phyloP scores from a whole-genome alignment of 2,113 vertebrate species.

The Pao palembangensis region DNA sequence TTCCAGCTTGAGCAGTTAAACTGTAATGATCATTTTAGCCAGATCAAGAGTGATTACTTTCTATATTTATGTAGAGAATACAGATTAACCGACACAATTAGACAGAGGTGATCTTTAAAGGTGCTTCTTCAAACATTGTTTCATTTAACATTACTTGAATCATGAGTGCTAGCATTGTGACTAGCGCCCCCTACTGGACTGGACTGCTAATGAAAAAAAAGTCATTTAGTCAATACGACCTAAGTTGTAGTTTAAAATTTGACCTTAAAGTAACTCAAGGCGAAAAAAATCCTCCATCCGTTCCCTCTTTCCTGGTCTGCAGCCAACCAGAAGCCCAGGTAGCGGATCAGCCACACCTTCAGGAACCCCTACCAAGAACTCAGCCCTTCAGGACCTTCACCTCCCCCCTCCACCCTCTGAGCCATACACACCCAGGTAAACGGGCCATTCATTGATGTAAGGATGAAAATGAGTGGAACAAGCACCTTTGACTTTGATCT shows the following conservation, averaged over 20 bases:
- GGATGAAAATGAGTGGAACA: background rate
- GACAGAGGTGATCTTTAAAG: background rate
- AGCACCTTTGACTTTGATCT: constrained; percentile 5
- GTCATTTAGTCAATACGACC: background rate
- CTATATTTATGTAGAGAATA: too few species aligned
- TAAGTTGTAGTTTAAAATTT: too few species aligned
- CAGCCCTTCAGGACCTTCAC: constrained; percentile 94
- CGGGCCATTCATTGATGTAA: background rate
- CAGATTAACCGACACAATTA: too few species aligned
- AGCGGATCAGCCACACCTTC: constrained; percentile 93
- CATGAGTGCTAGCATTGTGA: background rate
- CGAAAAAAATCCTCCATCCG: too few species aligned
- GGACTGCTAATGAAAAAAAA: background rate
- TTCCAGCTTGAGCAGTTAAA: too few species aligned
- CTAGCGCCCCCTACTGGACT: background rate
- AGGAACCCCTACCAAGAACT: constrained; percentile 92
- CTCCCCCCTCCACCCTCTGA: constrained; percentile 94
- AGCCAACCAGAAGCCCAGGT: constrained; percentile 96
- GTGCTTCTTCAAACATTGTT: background rate
- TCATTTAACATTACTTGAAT: background rate
- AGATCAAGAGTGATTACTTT: background rate
- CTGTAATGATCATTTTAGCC: too few species aligned
- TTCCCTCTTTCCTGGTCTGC: constrained; percentile 23
- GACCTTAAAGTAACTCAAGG: background rate
- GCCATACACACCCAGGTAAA: constrained; percentile 91